Percentiles rank a stretch among this genome's conserved stretches.
These are phyloP conservation scores for Agrotis puta DNA, from an alignment of 2,888 invertebrate species.

Conservation along the genomic window DNA sequence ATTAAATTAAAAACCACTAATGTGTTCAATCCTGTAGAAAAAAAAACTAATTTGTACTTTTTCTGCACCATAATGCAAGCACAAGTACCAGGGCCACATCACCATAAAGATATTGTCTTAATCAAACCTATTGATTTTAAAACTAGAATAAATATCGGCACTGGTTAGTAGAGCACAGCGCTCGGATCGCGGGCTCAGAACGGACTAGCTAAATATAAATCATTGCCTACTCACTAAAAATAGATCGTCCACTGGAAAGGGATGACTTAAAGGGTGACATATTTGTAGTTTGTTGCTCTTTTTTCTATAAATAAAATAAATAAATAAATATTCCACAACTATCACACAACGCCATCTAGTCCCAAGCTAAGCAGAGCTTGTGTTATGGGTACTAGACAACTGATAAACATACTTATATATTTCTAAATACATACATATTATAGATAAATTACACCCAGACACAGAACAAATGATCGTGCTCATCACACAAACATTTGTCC, in stretches of 20 bases:
- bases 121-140: conserved; percentile 38
- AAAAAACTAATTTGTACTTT: conserved; percentile 3
- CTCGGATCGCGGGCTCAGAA: conserved; percentile 51
- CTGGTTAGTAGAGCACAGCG: conserved; percentile 27
- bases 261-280: conserved; percentile 62
- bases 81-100: conserved; percentile 43
- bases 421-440: too few species aligned
- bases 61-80: neutral
- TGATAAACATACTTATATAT: too few species aligned
- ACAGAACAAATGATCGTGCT: too few species aligned
- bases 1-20: neutral
- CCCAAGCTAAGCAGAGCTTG: too few species aligned
- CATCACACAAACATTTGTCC: too few species aligned
- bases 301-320: conserved; percentile 39
- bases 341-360: too few species aligned
- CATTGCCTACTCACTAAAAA: conserved; percentile 55
- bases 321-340: too few species aligned
- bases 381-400: too few species aligned
- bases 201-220: conserved; percentile 63
- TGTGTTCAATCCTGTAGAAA: neutral
- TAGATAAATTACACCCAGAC: too few species aligned
- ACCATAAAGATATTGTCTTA: conserved; percentile 1
- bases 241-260: conserved; percentile 61
- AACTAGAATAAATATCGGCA: conserved; percentile 30
- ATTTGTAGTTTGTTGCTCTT: conserved; percentile 56